Percentiles rank a stretch among this genome's conserved stretches.
Evolutionary conservation across 2,888 invertebrate genomes (phyloP).

Genomic region (Brachyptera putata): DNA sequence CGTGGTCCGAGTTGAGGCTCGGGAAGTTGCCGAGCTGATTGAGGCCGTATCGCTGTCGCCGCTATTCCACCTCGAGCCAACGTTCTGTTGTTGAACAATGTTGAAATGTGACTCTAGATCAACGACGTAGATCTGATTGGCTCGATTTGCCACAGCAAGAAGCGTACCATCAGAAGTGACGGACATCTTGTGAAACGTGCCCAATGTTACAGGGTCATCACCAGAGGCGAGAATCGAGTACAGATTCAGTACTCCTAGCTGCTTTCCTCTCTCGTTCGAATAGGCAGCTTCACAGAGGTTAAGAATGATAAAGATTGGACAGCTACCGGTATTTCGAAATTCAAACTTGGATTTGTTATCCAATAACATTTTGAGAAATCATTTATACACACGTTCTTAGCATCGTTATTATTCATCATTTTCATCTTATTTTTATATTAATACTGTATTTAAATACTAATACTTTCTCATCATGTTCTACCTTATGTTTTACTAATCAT

Average conservation of each 20-base stretch:
- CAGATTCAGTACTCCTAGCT: slow-evolving; percentile 24
- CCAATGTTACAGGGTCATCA: background rate
- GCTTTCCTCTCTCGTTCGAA: slow-evolving; percentile 16
- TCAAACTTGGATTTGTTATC: too few species aligned
- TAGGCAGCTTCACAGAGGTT: too few species aligned
- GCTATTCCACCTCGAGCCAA: too few species aligned
- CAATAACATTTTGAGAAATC: too few species aligned
- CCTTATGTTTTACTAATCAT: too few species aligned
- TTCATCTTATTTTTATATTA: too few species aligned
- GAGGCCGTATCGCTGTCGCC: background rate
- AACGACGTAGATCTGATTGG: slow-evolving; percentile 11
- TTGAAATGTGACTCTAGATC: background rate
- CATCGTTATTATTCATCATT: too few species aligned
- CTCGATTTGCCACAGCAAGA: slow-evolving; percentile 14
- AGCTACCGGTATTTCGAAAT: too few species aligned
- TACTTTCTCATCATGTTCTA: too few species aligned
- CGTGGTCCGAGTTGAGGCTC: background rate
- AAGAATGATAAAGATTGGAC: too few species aligned
- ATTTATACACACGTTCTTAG: too few species aligned
- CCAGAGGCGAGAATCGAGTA: slow-evolving; percentile 10
- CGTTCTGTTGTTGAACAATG: background rate
- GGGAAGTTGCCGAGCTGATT: background rate
- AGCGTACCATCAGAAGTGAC: slow-evolving; percentile 20
- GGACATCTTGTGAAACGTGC: slow-evolving; percentile 8
- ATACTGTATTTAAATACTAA: too few species aligned